Evolutionary conservation across 2,888 invertebrate species (phyloP).

Genomic region (Euproctis similis): DNA sequence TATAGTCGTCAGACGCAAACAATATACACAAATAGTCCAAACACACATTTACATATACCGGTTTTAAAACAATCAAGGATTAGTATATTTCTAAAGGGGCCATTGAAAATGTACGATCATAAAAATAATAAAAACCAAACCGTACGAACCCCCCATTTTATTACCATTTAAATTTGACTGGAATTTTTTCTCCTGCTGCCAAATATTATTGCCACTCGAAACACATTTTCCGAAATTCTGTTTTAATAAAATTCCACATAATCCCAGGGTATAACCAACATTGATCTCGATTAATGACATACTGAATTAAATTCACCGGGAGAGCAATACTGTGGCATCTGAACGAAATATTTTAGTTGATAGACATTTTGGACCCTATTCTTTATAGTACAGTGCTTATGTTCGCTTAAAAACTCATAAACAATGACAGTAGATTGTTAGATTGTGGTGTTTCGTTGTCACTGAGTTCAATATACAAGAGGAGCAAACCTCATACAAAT

Average conservation of each 20-base stretch:
- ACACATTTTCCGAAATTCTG: constrained; percentile 32
- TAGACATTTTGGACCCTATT: too few species aligned
- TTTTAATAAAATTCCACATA: constrained; percentile 56
- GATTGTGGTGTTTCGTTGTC: too few species aligned
- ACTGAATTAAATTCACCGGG: constrained; percentile 62
- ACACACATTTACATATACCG: too few species aligned
- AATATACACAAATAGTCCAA: too few species aligned
- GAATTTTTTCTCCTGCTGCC: constrained; percentile 15
- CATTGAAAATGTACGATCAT: not conserved
- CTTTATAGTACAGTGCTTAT: too few species aligned
- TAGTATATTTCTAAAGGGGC: not conserved
- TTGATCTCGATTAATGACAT: constrained; percentile 63
- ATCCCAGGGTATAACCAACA: constrained; percentile 50
- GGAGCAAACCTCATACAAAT: too few species aligned
- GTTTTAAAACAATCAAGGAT: too few species aligned
- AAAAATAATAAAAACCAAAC: not conserved
- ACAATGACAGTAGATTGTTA: too few species aligned
- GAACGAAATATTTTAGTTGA: too few species aligned
- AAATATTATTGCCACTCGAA: constrained; percentile 26
- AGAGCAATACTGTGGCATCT: constrained; percentile 33
- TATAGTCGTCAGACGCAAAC: too few species aligned
- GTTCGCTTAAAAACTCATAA: too few species aligned
- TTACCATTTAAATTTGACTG: constrained; percentile 9
- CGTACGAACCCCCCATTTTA: constrained; percentile 3
- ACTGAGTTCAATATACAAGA: too few species aligned